Evolutionary conservation across 2,888 invertebrate species (phyloP).

Genomic region (Tenthredo notha): DNA sequence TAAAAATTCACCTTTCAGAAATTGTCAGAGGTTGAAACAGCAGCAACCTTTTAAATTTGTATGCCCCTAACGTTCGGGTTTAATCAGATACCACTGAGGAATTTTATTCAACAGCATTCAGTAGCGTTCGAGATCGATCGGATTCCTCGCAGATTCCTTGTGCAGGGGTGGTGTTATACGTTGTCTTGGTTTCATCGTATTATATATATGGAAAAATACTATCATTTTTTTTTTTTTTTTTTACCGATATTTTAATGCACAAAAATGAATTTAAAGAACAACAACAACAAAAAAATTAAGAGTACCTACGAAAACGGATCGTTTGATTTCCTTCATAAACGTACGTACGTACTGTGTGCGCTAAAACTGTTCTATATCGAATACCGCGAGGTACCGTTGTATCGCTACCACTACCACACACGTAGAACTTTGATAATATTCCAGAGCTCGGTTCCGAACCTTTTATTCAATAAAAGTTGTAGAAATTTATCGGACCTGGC

Average conservation of each 20-base stretch:
- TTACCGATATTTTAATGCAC: too few species aligned
- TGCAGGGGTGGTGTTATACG: neutral
- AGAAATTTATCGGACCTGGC: conserved; percentile 69
- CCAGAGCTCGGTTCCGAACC: conserved; percentile 63
- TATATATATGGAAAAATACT: neutral
- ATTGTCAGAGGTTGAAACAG: conserved; percentile 14
- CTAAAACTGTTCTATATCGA: neutral
- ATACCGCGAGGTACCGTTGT: neutral
- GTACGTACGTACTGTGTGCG: too few species aligned
- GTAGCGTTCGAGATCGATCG: neutral
- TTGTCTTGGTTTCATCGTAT: neutral
- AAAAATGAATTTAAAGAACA: too few species aligned
- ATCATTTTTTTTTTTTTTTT: too few species aligned
- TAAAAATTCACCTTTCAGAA: conserved; percentile 25
- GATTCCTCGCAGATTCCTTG: neutral
- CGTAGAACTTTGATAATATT: conserved; percentile 66
- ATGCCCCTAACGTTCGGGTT: conserved; percentile 37
- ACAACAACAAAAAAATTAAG: too few species aligned
- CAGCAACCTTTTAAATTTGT: conserved; percentile 38
- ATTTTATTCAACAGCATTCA: conserved; percentile 44
- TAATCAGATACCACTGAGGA: conserved; percentile 44
- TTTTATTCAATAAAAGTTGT: conserved; percentile 72
- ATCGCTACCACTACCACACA: too few species aligned
- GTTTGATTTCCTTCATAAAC: too few species aligned
- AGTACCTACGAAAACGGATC: too few species aligned